phyloP scores from a whole-genome alignment of 2,797 vertebrate species.

The Molothrus ater region DNA sequence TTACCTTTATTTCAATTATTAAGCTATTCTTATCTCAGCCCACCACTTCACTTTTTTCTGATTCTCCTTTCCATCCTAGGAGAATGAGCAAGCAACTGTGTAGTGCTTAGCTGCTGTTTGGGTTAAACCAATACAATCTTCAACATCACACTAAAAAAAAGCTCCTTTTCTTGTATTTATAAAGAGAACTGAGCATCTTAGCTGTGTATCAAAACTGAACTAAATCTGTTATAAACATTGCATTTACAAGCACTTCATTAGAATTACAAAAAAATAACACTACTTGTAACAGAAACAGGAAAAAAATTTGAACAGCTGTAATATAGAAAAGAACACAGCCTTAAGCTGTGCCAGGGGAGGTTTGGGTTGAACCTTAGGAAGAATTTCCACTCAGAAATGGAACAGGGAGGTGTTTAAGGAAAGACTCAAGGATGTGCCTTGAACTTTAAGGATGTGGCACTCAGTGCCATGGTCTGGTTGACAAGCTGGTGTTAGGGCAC shows the following conservation, averaged over 20 bases:
- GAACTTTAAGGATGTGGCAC: neutral
- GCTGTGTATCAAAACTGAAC: slow-evolving; percentile 18
- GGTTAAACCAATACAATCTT: neutral
- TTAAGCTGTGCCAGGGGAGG: neutral
- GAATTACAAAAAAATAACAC: slow-evolving; percentile 6
- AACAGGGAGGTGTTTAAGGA: neutral
- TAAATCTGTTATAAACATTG: neutral
- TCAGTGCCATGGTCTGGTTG: neutral
- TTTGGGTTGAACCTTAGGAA: neutral
- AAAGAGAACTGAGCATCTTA: neutral
- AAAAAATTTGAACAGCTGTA: neutral
- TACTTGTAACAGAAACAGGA: neutral
- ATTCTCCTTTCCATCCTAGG: neutral
- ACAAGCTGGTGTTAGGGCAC: neutral
- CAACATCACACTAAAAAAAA: neutral
- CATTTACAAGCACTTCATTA: slow-evolving; percentile 8
- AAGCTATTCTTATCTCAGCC: neutral
- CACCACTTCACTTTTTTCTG: neutral
- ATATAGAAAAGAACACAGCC: neutral
- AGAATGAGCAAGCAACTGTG: neutral
- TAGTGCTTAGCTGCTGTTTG: neutral
- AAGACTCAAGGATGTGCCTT: neutral
- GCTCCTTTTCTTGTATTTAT: neutral
- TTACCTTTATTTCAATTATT: neutral
- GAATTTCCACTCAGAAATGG: neutral